Base-by-base conservation (phyloP, 2,113 vertebrate species). In the Pycnonotus jocosus region DNA sequence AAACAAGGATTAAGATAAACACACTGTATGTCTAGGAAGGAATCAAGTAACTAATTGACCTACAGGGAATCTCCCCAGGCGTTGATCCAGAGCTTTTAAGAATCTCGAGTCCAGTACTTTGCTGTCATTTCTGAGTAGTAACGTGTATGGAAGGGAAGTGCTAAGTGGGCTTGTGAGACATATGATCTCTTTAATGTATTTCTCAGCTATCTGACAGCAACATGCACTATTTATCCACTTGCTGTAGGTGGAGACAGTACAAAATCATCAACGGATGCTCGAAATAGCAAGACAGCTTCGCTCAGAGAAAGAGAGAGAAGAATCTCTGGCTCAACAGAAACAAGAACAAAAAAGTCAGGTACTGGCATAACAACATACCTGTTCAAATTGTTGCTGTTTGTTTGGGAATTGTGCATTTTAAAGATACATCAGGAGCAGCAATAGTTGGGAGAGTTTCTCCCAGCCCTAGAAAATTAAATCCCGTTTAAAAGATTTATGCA, bases 301-400 rank as follows among this genome's bases (percentile, higher is more conserved):
- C 44, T 98, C 99, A 83, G 99, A 99, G 95, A 99, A 99, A 86
- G 99, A 99, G 95, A 98, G 98, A 96, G 99, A 99, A 97, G 99
- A 99, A 88, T 98, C 98, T 86, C 97, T 99, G 81, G 97, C 97
- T 85, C 98, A 99, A 71, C 99, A 99, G 98, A 99, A 99, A 93
- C 99, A 99, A 93, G 99, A 99, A 79, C 99, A 99, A 96, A 99
- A 99, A 96, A 99, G 98, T 97, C 99, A 99, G 98, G 99, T 99
- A 98, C 72, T 79, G 73, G 53, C 45, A 51, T 69, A 44, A 89
- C 91, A 86, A 42, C 70, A 61, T 37, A 42, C 60, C 38, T 88
- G 3, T 90, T 93, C 60, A 94, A 69, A 62, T 35, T 80, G 35
- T 25, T 88, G 69, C 14, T 31, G 7, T 88, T 77, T 76, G 28